These are phyloP conservation scores for Lethrus apterus DNA, from an alignment of 1,140 invertebrate genomes.

Conservation along the genomic window DNA sequence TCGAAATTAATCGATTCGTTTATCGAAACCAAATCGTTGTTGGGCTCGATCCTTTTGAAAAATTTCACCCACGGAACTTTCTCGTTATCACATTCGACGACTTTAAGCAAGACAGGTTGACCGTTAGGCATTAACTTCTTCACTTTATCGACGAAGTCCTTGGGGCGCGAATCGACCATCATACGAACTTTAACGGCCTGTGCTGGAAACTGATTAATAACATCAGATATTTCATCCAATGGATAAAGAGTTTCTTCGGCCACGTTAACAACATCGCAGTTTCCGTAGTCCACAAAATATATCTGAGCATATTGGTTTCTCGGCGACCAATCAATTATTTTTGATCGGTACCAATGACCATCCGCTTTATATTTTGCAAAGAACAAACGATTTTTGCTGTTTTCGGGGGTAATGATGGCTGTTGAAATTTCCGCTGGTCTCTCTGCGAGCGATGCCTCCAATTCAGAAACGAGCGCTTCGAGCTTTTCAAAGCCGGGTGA, in stretches of 20 bases:
- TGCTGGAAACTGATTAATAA: conserved; percentile 36
- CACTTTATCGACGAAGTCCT: conserved; percentile 44
- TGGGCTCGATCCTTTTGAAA: conserved; percentile 49
- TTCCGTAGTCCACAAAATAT: conserved; percentile 44
- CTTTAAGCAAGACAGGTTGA: conserved; percentile 41
- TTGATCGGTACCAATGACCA: conserved; percentile 35
- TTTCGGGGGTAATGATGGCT: conserved; percentile 18
- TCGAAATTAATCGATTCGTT: conserved; percentile 52
- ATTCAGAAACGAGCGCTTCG: conserved; percentile 26
- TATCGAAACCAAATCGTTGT: conserved; percentile 52
- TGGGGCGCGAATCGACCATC: conserved; percentile 40
- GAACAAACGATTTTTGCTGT: conserved; percentile 35
- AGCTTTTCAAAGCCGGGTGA: conserved; percentile 38
- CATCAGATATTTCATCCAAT: conserved; percentile 36
- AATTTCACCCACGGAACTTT: conserved; percentile 48
- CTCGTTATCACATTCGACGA: conserved; percentile 27
- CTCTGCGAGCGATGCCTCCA: conserved; percentile 26
- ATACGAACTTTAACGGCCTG: conserved; percentile 48
- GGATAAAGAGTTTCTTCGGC: conserved; percentile 32
- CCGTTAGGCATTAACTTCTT: conserved; percentile 42
- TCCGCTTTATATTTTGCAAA: conserved; percentile 36
- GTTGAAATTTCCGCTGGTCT: conserved; percentile 16
- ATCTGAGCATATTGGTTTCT: conserved; percentile 32
- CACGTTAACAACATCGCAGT: conserved; percentile 34
- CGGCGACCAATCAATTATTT: conserved; percentile 32